Conservation (phyloP, 2,888 invertebrate genomes). For the Clusia tigrina region DNA sequence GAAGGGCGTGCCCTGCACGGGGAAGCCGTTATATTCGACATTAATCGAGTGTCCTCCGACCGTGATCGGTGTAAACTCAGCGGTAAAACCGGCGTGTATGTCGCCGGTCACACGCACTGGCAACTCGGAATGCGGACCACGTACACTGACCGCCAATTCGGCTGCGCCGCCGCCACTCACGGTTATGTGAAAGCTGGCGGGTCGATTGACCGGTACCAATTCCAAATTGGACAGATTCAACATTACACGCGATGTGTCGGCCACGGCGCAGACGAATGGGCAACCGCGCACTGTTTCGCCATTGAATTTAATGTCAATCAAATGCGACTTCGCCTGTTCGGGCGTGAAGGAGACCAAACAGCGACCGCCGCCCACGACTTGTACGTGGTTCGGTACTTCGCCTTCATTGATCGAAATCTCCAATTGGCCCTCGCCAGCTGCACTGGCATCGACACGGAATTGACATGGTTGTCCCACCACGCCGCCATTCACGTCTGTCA, state of each 20-base stretch:
- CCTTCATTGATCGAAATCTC: conserved; percentile 99
- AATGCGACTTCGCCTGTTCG: conserved; percentile 87
- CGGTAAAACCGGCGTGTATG: conserved; percentile 85
- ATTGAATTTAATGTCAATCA: conserved; percentile 95
- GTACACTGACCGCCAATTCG: conserved; percentile 87
- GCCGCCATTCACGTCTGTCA: conserved; percentile 92
- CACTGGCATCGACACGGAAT: conserved; percentile 97
- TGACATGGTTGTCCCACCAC: conserved; percentile 95
- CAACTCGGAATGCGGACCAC: conserved; percentile 85
- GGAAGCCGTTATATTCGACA: conserved; percentile 89
- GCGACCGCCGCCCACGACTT: conserved; percentile 93
- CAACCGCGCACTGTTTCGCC: conserved; percentile 92
- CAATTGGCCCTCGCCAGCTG: conserved; percentile 98
- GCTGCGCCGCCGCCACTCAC: conserved; percentile 77
- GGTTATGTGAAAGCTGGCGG: conserved; percentile 81
- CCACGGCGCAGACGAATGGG: conserved; percentile 86
- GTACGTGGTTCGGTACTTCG: conserved; percentile 97
- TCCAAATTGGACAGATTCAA: conserved; percentile 79
- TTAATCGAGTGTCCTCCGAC: conserved; percentile 94
- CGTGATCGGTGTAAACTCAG: conserved; percentile 89
- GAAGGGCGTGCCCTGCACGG: conserved; percentile 88
- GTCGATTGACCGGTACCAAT: conserved; percentile 83
- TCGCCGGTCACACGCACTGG: conserved; percentile 91
- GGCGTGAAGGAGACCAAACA: conserved; percentile 95
- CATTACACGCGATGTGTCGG: conserved; percentile 79